Evolutionary conservation across 2,888 invertebrate genomes (phyloP), one percentile per base, ranked within the genome.

Genomic region (Clusia tigrina): DNA sequence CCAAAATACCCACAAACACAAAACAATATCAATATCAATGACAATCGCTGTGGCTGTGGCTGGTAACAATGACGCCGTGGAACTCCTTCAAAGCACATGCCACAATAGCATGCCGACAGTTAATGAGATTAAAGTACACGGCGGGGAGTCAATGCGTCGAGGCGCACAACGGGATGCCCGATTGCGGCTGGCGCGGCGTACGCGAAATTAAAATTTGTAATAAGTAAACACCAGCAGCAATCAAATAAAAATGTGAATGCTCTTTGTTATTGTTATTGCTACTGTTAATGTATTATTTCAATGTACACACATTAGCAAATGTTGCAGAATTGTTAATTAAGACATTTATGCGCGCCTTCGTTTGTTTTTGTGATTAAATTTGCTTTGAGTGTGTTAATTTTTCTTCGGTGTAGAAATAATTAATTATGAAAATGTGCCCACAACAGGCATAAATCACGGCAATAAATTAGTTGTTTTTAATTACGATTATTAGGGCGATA

Each of bases 401-500:
- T 10, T 42, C n/a, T n/a, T n/a, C 42, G n/a, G 54, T 37, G 37
- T 54, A 37, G 18, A 37, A 54, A 20, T 54, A 48, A 48, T 48
- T 48, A 37, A 37, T 54, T 54, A 22, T 54, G 26, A 17, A 3
- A 2, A 15, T 3, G 42, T n/a, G 69, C 64, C 72, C 56, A 58
- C 65, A 64, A 57, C 53, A 3, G 54, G 56, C 72, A 77, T 79
- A 79, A 79, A 79, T 79, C 79, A 78, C 65, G 72, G 70, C 74
- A 70, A 78, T 80, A 79, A 80, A 79, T 79, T 76, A 80, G 78
- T 78, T 78, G 70, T 71, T 73, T 78, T 79, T 79, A 79, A 80
- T 79, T 80, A 79, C 77, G 78, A 74, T 79, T 77, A 79, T 80
- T 80, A 79, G 72, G 74, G 68, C 76, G 78, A 78, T 80, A 78